These are phyloP conservation scores for Xerus inauris DNA, from an alignment of 2,113 vertebrate genomes.

Conservation along the genomic window DNA sequence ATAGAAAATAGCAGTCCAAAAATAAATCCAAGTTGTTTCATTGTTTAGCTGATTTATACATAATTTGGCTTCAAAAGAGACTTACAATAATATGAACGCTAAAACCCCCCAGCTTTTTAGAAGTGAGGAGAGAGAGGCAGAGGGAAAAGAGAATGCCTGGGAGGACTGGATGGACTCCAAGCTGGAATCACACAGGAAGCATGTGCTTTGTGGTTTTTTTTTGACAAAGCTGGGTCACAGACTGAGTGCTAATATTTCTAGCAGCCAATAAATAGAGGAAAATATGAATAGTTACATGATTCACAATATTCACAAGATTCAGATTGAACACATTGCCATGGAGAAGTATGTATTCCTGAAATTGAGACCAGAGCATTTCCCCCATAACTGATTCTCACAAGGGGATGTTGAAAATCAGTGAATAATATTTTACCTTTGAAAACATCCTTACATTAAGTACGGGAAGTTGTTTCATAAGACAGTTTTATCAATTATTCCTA, in stretches of 20 bases:
- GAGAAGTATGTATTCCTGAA: neutral
- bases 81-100: neutral
- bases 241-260: neutral
- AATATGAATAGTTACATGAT: neutral
- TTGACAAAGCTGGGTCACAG: neutral
- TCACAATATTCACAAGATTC: neutral
- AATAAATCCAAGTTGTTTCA: neutral
- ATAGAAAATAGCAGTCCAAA: neutral
- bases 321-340: neutral
- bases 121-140: neutral
- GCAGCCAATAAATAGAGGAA: neutral
- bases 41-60: neutral
- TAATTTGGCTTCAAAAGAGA: neutral
- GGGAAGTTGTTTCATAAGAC: neutral
- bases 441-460: neutral
- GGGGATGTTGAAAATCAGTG: neutral
- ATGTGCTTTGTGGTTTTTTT: neutral
- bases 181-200: neutral
- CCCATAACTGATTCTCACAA: neutral
- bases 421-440: constrained; percentile 12
- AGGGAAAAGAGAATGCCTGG: neutral
- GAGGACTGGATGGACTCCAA: neutral
- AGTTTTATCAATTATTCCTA: neutral
- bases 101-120: neutral
- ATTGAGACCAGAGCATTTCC: neutral